A percentile compares a stretch with the other conserved stretches of the same genome.
Evolutionary conservation across 2,113 vertebrate species (phyloP).

Genomic region (Serinus canaria): DNA sequence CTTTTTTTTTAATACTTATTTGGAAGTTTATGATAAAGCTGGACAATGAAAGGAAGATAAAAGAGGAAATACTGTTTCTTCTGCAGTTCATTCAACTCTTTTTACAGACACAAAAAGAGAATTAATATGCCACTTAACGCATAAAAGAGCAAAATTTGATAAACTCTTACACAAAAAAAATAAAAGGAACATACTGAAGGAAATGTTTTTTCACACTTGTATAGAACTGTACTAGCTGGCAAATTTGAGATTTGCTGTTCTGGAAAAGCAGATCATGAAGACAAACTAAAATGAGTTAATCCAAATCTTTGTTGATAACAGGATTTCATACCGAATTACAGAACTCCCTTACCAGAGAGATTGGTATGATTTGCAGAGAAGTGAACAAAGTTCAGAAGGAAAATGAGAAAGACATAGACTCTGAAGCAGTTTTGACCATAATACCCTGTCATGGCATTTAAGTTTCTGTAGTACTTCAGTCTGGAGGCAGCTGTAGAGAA

Average conservation of each 20-base stretch:
- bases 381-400: not conserved
- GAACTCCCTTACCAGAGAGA: not conserved
- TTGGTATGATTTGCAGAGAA: not conserved
- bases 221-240: not conserved
- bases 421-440: not conserved
- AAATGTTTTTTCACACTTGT: not conserved
- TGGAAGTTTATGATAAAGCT: not conserved
- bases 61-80: not conserved
- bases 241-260: not conserved
- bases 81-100: not conserved
- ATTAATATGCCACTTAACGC: not conserved
- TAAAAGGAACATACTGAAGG: not conserved
- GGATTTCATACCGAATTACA: conserved; percentile 3
- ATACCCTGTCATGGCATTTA: not conserved
- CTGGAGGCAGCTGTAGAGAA: not conserved
- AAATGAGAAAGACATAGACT: not conserved
- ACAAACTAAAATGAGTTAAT: not conserved
- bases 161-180: not conserved
- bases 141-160: not conserved
- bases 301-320: not conserved
- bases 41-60: not conserved
- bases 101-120: not conserved
- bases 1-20: not conserved
- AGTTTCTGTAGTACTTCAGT: not conserved
- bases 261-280: not conserved